These are phyloP conservation scores for Spheniscus mendiculus DNA, from an alignment of 2,113 vertebrate genomes.

Conservation along the genomic window DNA sequence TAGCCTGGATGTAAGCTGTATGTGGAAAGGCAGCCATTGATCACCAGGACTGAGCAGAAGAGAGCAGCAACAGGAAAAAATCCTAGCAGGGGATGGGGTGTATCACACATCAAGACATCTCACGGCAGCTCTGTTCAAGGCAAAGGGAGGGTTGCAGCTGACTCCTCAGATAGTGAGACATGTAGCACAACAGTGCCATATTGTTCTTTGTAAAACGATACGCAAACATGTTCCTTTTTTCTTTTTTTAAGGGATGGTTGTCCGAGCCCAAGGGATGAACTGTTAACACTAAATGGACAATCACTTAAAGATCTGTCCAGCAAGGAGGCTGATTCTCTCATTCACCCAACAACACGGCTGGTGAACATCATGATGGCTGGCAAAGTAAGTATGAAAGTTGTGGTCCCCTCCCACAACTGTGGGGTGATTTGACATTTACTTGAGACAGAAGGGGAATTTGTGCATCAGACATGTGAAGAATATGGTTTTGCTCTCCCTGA, in stretches of 20 bases:
- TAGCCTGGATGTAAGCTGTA: not conserved
- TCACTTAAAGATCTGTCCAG: slow-evolving; percentile 60
- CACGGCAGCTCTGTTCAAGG: not conserved
- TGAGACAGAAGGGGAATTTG: not conserved
- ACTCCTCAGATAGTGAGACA: not conserved
- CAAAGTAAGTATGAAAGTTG: slow-evolving; percentile 43
- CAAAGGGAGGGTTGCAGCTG: not conserved
- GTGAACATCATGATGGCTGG: slow-evolving; percentile 20
- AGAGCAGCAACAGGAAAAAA: not conserved
- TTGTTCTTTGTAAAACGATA: not conserved
- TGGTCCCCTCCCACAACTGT: not conserved
- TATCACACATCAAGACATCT: not conserved
- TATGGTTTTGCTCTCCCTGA: not conserved
- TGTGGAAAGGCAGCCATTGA: not conserved
- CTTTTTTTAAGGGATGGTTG: slow-evolving; percentile 52
- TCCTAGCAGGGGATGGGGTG: not conserved
- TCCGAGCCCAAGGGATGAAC: slow-evolving; percentile 61
- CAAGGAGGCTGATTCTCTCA: slow-evolving; percentile 37
- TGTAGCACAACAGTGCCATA: not conserved
- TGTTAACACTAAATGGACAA: slow-evolving; percentile 69
- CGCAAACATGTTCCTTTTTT: not conserved
- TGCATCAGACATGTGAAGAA: not conserved
- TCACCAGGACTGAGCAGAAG: not conserved
- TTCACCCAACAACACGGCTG: slow-evolving; percentile 2
- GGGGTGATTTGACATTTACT: not conserved